These are phyloP conservation scores for Mesopsocus fuscifrons DNA, from an alignment of 2,888 invertebrate genomes.

Conservation along the genomic window DNA sequence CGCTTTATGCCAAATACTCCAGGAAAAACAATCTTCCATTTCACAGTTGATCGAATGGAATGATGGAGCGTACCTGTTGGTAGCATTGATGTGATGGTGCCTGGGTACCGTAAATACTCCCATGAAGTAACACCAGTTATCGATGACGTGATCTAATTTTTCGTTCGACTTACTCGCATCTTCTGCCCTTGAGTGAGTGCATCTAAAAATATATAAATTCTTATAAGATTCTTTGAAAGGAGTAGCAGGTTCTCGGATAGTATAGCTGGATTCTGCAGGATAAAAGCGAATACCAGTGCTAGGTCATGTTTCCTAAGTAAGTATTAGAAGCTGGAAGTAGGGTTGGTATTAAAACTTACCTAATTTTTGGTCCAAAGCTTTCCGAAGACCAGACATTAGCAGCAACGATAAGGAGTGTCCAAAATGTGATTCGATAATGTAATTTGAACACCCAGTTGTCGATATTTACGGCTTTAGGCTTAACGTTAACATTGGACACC, in stretches of 20 bases:
- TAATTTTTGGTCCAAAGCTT: constrained; percentile 18
- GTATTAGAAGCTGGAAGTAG: too few relatives aligned
- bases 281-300: too few relatives aligned
- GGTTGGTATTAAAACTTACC: constrained; percentile 14
- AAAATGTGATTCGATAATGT: constrained; percentile 21
- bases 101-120: not conserved
- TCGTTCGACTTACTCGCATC: not conserved
- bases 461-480: constrained; percentile 18
- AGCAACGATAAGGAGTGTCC: constrained; percentile 24
- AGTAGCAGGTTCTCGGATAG: too few relatives aligned
- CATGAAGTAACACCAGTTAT: not conserved
- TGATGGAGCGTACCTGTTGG: too few relatives aligned
- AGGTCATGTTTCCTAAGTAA: too few relatives aligned
- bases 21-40: too few relatives aligned
- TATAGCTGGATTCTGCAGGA: too few relatives aligned
- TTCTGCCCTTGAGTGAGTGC: not conserved
- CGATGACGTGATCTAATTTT: constrained; percentile 6
- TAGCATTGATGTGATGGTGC: not conserved
- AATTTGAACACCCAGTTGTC: constrained; percentile 14
- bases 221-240: too few relatives aligned
- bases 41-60: too few relatives aligned
- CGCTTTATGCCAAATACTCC: too few relatives aligned
- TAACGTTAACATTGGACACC: too few relatives aligned
- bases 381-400: constrained; percentile 23
- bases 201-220: too few relatives aligned